phyloP scores from a whole-genome alignment of 2,797 vertebrate genomes.

The Sebastes diploproa region DNA sequence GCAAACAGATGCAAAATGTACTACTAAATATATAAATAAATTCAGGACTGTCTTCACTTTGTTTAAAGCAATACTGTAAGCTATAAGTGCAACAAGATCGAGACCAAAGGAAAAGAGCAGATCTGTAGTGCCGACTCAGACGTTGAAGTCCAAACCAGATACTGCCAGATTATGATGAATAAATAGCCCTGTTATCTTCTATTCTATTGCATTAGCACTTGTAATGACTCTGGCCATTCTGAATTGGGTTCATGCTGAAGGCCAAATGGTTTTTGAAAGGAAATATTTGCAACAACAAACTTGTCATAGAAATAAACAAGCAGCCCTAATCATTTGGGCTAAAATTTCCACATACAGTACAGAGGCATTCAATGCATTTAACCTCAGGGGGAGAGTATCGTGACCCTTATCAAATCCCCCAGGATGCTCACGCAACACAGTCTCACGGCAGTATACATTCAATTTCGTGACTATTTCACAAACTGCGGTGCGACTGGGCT shows the following conservation, averaged over 20 bases:
- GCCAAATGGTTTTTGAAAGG: not conserved
- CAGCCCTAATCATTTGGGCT: too few relatives aligned
- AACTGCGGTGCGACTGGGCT: not conserved
- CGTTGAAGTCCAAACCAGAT: not conserved
- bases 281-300: not conserved
- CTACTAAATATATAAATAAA: too few relatives aligned
- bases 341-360: not conserved
- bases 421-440: not conserved
- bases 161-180: not conserved
- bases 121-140: not conserved
- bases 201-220: not conserved
- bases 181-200: not conserved
- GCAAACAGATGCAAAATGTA: too few relatives aligned
- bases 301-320: too few relatives aligned
- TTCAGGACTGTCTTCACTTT: not conserved
- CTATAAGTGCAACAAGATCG: not conserved
- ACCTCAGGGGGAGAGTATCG: too few relatives aligned
- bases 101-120: not conserved
- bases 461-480: too few relatives aligned
- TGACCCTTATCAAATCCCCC: not conserved
- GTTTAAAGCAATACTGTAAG: not conserved
- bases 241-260: constrained; percentile 1
- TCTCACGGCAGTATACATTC: too few relatives aligned
- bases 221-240: not conserved
- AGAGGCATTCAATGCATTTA: not conserved